Evolutionary conservation across 2,888 invertebrate species (phyloP), one percentile per base, ranked within the genome.

Genomic region (Electrophaes corylata): DNA sequence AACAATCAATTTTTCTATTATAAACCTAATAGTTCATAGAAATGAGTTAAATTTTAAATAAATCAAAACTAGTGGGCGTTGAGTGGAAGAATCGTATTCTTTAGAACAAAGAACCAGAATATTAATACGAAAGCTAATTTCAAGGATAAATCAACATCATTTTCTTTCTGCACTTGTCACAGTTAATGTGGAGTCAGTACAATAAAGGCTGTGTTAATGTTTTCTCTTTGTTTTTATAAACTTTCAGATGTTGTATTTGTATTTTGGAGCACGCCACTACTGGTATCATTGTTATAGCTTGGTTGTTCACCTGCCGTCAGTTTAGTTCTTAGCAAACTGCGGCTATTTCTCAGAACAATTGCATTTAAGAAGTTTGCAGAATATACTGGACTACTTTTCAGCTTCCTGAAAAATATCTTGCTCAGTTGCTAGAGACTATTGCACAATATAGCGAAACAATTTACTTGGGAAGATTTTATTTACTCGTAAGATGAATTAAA

Each of bases 291-390:
- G 64, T 57, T 62, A 45, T 64, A 68, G 57, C 58, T 56, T 48
- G 37, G 40, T 47, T 67, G 29, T 43, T 47, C 41, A 69, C 64
- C 67, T 71, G 69, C 50, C 62, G 60, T 33, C 51, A 66, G 62
- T 65, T 66, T 60, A 61, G 54, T 52, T 62, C 55, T 60, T 56
- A 64, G 53, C 52, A 53, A 51, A 73, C 65, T 67, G 61, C 64
- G 68, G 70, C 67, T 69, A 69, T 66, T 66, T 69, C 62, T 70
- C 62, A 57, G 56, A 67, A 69, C 64, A 67, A 71, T 74, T 64
- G 66, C 60, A 43, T 62, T 43, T 48, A 46, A 49, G 58, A 52
- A 48, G 45, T 43, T 60, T 62, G 40, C 44, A 47, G 52, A 65
- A 59, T 63, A 45, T 49, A 51, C 18, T 37, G 47, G 41, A 49